phyloP scores from a whole-genome alignment of 2,113 vertebrate genomes.

The Catharus bicknelli region DNA sequence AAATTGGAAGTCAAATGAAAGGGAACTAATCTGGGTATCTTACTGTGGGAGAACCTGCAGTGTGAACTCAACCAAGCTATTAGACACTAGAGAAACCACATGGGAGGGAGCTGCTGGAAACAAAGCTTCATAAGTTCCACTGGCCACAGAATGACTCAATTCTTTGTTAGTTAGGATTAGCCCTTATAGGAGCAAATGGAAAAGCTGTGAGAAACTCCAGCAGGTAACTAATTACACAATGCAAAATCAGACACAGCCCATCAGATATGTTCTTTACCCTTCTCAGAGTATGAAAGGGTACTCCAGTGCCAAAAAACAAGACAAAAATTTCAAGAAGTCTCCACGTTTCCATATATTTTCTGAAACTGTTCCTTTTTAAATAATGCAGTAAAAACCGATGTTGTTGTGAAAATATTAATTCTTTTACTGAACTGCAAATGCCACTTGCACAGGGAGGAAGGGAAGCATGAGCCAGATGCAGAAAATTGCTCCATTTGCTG shows the following conservation, averaged over 20 bases:
- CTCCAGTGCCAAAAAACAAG: not conserved
- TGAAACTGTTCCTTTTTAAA: not conserved
- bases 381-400: not conserved
- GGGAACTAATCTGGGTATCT: slow-evolving; percentile 47
- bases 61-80: slow-evolving; percentile 31
- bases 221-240: slow-evolving; percentile 54
- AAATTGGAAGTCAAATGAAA: slow-evolving; percentile 54
- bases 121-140: slow-evolving; percentile 10
- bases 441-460: not conserved
- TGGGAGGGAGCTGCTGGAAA: slow-evolving; percentile 51
- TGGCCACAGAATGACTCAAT: slow-evolving; percentile 50
- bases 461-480: slow-evolving; percentile 36
- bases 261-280: not conserved
- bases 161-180: slow-evolving; percentile 39
- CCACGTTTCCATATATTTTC: not conserved
- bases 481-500: slow-evolving; percentile 46
- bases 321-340: not conserved
- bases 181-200: slow-evolving; percentile 17
- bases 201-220: slow-evolving; percentile 57
- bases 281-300: not conserved
- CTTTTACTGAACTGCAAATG: not conserved
- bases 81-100: slow-evolving; percentile 49
- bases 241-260: slow-evolving; percentile 31
- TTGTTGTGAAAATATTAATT: not conserved
- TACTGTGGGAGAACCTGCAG: slow-evolving; percentile 50